A percentile compares a stretch with the other conserved stretches of the same genome.
These are phyloP conservation scores for Triplophysa rosa DNA, from an alignment of 2,113 vertebrate genomes.

Conservation along the genomic window DNA sequence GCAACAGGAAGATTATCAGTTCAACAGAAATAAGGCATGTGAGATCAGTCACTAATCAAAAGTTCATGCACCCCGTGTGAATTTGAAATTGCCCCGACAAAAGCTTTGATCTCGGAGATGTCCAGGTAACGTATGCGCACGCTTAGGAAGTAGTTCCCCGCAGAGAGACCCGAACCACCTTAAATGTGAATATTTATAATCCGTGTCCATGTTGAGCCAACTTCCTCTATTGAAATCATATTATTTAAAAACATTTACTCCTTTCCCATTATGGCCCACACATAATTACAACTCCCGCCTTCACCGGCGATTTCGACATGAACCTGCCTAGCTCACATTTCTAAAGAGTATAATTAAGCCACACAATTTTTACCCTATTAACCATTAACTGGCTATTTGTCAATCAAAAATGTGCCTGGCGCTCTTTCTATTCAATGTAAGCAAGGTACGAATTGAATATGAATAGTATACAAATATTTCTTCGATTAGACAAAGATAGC, in stretches of 20 bases:
- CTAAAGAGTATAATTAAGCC: conserved; percentile 44
- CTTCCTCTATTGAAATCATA: conserved; percentile 34
- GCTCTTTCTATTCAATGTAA: conserved; percentile 15
- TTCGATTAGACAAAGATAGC: not conserved
- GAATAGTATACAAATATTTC: not conserved
- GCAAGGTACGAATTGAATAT: conserved; percentile 19
- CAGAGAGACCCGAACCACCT: not conserved
- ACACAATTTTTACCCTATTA: conserved; percentile 2
- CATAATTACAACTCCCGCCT: conserved; percentile 45
- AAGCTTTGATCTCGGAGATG: conserved; percentile 54
- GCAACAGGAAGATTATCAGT: conserved; percentile 53
- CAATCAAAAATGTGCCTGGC: conserved; percentile 28
- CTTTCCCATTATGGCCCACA: conserved; percentile 48
- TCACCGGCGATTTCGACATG: conserved; percentile 9
- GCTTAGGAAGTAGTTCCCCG: not conserved
- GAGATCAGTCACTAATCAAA: conserved; percentile 50
- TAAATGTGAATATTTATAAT: conserved; percentile 30
- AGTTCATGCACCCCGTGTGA: conserved; percentile 37
- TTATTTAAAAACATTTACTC: conserved; percentile 50
- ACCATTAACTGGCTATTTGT: conserved; percentile 49
- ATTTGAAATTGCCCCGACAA: conserved; percentile 52
- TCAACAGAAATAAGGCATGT: conserved; percentile 50
- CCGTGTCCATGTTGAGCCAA: conserved; percentile 25
- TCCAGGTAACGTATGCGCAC: not conserved
- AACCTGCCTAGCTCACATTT: conserved; percentile 33